Evolutionary conservation across 53 echinoderm and acorn worm genomes (phyloP), one percentile per base, ranked within the genome.

Genomic region (Actinopyga echinites): DNA sequence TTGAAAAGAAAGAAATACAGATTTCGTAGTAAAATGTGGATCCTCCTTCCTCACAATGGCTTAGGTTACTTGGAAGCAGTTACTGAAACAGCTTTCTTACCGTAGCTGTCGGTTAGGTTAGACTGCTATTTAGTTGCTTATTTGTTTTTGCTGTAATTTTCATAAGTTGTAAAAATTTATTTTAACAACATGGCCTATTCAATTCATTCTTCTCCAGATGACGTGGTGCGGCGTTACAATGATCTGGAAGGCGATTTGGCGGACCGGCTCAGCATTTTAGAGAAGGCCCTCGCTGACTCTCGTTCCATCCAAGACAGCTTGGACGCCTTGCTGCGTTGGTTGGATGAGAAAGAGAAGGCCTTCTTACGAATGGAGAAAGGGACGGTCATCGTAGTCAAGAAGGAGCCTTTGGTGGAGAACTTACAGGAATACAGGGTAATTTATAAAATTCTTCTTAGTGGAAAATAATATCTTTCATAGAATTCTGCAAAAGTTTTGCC

Each of bases 391-490:
- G 92, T 99, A 8, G 94, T 99, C 87, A 94, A 99, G 89, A 99
- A 99, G 86, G 95, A 95, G 64, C 94, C 92, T 8, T 85, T 99
- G 80, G 94, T 94, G 45, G 94, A 94, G 58, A 92, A 92, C 80
- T 83, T 99, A 0, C 99, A 99, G 79, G 94, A 99, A 44, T 94
- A 99, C 89, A 95, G 94, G 89, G 96, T 96, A 75, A 84, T 89
- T 1, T 49, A 15, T 2, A 49, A 49, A 17, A 49, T 49, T 10
- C 10, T 10, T 5, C 40, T 8, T 40, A 5, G 0, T 40, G 40
- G 40, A 40, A 7, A 40, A 40, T 8, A 7, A 40, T 3, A 7
- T 10, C 7, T 40, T 3, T 40, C 6, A 5, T 0, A 40, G 10
- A 40, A 40, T 0, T 40, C 0, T 40, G 40, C 40, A 40, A 40